Conservation (phyloP, 2,113 vertebrate genomes). For the Gymnarchus niloticus region DNA sequence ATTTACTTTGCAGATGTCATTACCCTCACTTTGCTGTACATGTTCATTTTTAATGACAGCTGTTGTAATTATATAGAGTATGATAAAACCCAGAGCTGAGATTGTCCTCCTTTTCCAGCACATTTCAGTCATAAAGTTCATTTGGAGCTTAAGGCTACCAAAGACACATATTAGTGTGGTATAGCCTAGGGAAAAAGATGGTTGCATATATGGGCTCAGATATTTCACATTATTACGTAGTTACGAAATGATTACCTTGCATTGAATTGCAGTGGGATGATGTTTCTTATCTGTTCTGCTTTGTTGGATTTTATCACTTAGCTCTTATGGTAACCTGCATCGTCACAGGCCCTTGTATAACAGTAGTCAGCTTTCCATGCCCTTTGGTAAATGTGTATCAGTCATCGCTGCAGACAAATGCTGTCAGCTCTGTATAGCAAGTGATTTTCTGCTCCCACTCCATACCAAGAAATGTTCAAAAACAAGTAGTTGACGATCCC, state of each 20-base stretch:
- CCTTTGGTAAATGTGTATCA: background rate
- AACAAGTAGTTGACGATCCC: background rate
- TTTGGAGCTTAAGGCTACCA: background rate
- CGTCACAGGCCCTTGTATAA: background rate
- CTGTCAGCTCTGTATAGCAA: background rate
- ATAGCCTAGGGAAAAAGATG: background rate
- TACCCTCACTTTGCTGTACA: background rate
- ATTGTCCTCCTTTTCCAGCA: background rate
- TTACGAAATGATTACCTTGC: background rate
- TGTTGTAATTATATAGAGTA: background rate
- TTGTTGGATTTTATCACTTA: background rate
- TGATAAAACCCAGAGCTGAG: background rate
- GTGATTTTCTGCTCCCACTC: background rate
- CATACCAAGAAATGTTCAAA: background rate
- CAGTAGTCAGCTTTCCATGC: background rate
- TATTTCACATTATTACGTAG: background rate
- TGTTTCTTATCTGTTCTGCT: background rate
- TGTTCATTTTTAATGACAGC: background rate
- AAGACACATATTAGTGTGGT: background rate
- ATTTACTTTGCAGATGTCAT: constrained; percentile 8
- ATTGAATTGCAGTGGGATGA: background rate
- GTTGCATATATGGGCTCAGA: background rate
- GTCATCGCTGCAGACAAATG: background rate
- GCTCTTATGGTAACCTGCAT: background rate
- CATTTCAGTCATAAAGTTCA: background rate